These are phyloP conservation scores for Pionites leucogaster DNA, from an alignment of 2,113 vertebrate species.

Conservation along the genomic window DNA sequence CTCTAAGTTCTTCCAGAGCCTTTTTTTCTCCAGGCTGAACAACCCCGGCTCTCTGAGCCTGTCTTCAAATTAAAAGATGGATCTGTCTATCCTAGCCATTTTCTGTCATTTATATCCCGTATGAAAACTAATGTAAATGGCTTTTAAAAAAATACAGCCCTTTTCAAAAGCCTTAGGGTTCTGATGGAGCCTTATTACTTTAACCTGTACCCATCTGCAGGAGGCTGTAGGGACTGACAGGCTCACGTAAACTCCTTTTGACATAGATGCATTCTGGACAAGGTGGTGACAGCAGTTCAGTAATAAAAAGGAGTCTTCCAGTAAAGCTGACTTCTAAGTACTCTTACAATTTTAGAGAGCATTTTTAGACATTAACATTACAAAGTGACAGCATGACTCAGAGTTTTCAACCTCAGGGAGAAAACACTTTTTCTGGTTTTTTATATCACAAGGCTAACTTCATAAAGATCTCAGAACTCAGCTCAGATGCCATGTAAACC, in stretches of 20 bases:
- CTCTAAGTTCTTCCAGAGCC: background rate
- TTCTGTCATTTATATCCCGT: background rate
- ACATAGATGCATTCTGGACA: background rate
- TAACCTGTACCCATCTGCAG: background rate
- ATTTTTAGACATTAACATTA: background rate
- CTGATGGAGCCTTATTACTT: background rate
- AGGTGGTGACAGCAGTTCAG: background rate
- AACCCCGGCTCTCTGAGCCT: background rate
- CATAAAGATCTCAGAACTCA: background rate
- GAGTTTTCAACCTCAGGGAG: background rate
- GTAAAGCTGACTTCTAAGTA: background rate
- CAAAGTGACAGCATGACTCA: background rate
- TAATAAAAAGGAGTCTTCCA: background rate
- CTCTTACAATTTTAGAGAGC: background rate
- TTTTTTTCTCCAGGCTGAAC: background rate
- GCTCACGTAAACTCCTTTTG: background rate
- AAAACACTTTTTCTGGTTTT: background rate
- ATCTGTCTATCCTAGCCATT: background rate
- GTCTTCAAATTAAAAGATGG: background rate
- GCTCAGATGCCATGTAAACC: background rate
- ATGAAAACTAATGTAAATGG: background rate
- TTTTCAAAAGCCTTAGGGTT: background rate
- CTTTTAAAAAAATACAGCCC: background rate
- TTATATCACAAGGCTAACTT: background rate
- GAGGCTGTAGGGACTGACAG: background rate